phyloP scores from a whole-genome alignment of 2,888 invertebrate genomes.

The Carcina quercana region DNA sequence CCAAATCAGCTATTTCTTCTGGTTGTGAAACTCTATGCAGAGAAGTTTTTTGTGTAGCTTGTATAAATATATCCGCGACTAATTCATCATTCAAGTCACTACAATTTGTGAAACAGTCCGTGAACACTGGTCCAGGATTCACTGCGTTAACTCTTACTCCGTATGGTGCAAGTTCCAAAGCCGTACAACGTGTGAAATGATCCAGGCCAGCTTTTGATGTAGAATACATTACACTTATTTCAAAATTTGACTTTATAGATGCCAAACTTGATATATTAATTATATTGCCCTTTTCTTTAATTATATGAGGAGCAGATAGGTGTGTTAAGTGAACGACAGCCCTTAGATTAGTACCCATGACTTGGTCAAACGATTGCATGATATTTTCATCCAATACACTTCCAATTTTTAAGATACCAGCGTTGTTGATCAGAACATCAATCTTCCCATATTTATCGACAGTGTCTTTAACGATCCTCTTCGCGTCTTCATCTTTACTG shows the following conservation, averaged over 20 bases:
- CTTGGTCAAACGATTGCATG: conserved; percentile 19
- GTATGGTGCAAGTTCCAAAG: conserved; percentile 74
- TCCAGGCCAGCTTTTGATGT: conserved; percentile 45
- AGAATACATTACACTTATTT: conserved; percentile 14
- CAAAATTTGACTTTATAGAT: conserved; percentile 6
- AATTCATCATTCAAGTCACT: conserved; percentile 7
- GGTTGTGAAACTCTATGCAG: conserved; percentile 24
- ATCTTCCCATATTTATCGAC: conserved; percentile 24
- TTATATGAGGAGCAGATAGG: conserved; percentile 19
- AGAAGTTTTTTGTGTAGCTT: too few species aligned
- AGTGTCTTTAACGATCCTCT: conserved; percentile 22
- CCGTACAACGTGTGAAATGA: conserved; percentile 79
- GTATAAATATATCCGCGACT: fast-evolving
- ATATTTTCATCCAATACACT: conserved; percentile 17
- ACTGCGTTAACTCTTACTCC: conserved; percentile 78
- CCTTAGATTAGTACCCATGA: conserved; percentile 22
- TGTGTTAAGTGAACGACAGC: conserved; percentile 17
- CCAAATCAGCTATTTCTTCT: conserved; percentile 23
- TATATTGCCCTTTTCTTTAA: conserved; percentile 22
- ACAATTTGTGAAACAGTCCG: conserved; percentile 42
- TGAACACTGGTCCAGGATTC: conserved; percentile 18
- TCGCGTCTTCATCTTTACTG: conserved; percentile 22
- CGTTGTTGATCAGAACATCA: conserved; percentile 28
- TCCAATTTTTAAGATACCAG: conserved; percentile 17
- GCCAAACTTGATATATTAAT: conserved; percentile 22